A percentile compares a stretch with the other conserved stretches of the same genome.
Evolutionary conservation across 2,113 vertebrate genomes (phyloP).

Genomic region (Otis tarda): DNA sequence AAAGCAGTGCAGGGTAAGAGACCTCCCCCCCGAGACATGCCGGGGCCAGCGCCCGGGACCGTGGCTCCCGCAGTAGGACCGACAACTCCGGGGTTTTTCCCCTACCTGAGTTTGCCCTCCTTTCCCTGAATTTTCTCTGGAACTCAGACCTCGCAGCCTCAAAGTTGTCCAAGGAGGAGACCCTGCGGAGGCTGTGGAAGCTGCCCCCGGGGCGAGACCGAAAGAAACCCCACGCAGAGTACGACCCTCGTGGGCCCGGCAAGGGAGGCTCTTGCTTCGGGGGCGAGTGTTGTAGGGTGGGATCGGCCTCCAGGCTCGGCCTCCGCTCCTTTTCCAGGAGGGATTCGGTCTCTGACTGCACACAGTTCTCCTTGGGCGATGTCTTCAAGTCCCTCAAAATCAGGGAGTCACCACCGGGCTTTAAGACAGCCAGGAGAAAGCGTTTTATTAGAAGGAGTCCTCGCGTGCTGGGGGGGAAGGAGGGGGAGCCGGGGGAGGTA

Average conservation of each 20-base stretch:
- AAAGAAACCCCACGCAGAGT: conserved; percentile 68
- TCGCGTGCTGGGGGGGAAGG: not conserved
- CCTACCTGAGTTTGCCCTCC: conserved; percentile 77
- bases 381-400: conserved; percentile 84
- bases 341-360: conserved; percentile 84
- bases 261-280: conserved; percentile 61
- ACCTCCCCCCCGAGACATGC: not conserved
- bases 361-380: conserved; percentile 78
- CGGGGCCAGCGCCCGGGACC: not conserved
- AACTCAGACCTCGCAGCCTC: conserved; percentile 83
- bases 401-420: conserved; percentile 83
- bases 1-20: not conserved
- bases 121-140: conserved; percentile 76
- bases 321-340: conserved; percentile 83
- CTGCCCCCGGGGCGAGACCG: conserved; percentile 62
- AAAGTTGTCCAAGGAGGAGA: conserved; percentile 86
- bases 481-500: conserved; percentile 11
- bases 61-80: conserved; percentile 11
- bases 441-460: conserved; percentile 59
- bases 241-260: conserved; percentile 70
- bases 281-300: conserved; percentile 53
- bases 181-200: conserved; percentile 82
- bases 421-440: conserved; percentile 68
- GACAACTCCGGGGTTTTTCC: conserved; percentile 40
- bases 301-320: conserved; percentile 51